phyloP scores from a whole-genome alignment of 2,888 invertebrate genomes.

The Plebejus argus region DNA sequence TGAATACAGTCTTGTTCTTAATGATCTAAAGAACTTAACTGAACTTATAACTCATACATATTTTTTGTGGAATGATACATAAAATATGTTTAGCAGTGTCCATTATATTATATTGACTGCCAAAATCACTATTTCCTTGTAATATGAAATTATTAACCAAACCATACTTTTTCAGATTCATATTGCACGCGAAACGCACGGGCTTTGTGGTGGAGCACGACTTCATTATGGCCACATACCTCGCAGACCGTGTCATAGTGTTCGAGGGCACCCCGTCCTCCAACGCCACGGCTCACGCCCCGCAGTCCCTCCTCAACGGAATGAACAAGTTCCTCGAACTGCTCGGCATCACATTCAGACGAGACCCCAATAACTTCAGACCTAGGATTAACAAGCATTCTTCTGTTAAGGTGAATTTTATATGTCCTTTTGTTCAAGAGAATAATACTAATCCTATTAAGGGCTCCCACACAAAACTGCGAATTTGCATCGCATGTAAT shows the following conservation, averaged over 20 bases:
- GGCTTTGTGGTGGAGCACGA: conserved; percentile 99
- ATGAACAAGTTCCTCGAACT: conserved; percentile 99
- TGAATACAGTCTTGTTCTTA: too few relatives aligned
- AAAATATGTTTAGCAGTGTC: too few relatives aligned
- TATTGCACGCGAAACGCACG: conserved; percentile 99
- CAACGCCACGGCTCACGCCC: conserved; percentile 92
- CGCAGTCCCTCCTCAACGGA: conserved; percentile 95
- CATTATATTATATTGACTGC: too few relatives aligned
- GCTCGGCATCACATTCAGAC: conserved; percentile 97
- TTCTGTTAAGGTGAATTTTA: conserved; percentile 90
- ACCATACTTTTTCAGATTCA: conserved; percentile 83
- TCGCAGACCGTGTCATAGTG: conserved; percentile 98
- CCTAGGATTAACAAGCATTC: conserved; percentile 98
- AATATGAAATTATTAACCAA: too few relatives aligned
- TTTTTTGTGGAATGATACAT: too few relatives aligned
- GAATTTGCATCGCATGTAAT: too few relatives aligned
- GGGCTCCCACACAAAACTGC: too few relatives aligned
- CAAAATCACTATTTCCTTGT: too few relatives aligned
- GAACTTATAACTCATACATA: too few relatives aligned
- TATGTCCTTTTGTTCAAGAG: too few relatives aligned
- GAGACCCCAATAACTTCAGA: conserved; percentile 99
- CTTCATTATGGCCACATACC: conserved; percentile 99
- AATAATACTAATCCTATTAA: too few relatives aligned
- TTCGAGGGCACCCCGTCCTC: conserved; percentile 97
- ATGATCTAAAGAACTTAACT: too few relatives aligned